Conservation (phyloP, 1,140 invertebrate genomes). For the Atopsyche davidsoni region DNA sequence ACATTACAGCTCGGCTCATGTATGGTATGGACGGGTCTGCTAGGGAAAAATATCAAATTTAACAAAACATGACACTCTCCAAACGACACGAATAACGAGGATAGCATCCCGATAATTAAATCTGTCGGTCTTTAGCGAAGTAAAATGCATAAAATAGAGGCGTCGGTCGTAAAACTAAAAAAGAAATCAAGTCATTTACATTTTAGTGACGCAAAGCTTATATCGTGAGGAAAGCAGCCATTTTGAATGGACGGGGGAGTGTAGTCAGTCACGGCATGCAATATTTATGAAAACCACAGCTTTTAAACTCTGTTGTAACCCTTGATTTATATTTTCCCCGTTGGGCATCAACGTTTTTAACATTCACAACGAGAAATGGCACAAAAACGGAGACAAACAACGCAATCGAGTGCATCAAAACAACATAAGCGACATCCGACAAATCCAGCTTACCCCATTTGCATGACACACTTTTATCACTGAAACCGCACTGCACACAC, state of each 20-base stretch:
- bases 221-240: constrained; percentile 50
- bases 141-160: no score
- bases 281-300: constrained; percentile 45
- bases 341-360: constrained; percentile 6
- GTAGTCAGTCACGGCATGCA: constrained; percentile 50
- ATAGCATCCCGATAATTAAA: no score
- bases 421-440: constrained; percentile 51
- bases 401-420: constrained; percentile 46
- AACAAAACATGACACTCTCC: constrained; percentile 13
- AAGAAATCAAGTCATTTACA: constrained; percentile 39
- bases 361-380: not conserved
- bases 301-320: no score
- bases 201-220: constrained; percentile 52
- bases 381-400: constrained; percentile 10
- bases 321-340: constrained; percentile 2
- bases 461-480: constrained; percentile 51
- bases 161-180: no score
- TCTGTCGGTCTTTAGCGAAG: no score
- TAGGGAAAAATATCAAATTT: constrained; percentile 6
- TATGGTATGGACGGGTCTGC: constrained; percentile 9
- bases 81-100: no score
- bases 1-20: constrained; percentile 7
- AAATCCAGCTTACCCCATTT: constrained; percentile 52
- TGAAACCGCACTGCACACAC: constrained; percentile 48
- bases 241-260: constrained; percentile 51